Conservation (phyloP, 1,140 invertebrate species). For the Polypedilum pembai region DNA sequence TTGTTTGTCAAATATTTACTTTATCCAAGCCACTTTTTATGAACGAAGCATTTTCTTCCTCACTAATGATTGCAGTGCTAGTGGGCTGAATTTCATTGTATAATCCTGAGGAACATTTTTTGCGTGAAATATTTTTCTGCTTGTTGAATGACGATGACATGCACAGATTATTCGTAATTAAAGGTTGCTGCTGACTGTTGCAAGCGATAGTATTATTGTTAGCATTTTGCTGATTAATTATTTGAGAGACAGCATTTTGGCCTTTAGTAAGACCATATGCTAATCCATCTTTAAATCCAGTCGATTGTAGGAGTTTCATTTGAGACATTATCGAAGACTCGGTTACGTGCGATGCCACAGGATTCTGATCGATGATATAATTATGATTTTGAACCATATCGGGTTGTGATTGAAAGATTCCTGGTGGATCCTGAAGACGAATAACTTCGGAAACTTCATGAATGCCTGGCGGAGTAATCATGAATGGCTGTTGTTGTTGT, state of each 20-base stretch:
- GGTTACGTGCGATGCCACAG: background rate
- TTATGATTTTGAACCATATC: conserved; percentile 6
- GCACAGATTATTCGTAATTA: conserved; percentile 12
- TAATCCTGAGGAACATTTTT: conserved; percentile 3
- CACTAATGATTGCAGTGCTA: background rate
- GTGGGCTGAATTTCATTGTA: background rate
- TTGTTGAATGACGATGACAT: background rate
- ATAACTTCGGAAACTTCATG: conserved; percentile 51
- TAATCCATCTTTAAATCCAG: conserved; percentile 40
- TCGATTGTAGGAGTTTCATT: conserved; percentile 40
- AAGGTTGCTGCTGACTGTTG: conserved; percentile 29
- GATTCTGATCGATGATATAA: conserved; percentile 5
- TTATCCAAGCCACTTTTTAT: background rate
- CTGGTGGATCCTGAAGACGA: conserved; percentile 43
- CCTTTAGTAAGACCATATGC: conserved; percentile 31
- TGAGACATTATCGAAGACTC: conserved; percentile 35
- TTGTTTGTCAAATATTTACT: background rate
- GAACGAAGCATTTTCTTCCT: conserved; percentile 13
- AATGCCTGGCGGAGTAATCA: conserved; percentile 43
- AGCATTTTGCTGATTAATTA: conserved; percentile 26
- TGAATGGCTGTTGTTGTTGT: conserved; percentile 33
- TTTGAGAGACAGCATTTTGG: conserved; percentile 29
- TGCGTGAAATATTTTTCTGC: conserved; percentile 15
- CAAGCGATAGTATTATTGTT: background rate
- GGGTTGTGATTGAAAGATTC: conserved; percentile 37